A percentile compares a stretch with the other conserved stretches of the same genome.
These are phyloP conservation scores for Tympanoctomys barrerae DNA, from an alignment of 2,797 vertebrate species.

Conservation along the genomic window DNA sequence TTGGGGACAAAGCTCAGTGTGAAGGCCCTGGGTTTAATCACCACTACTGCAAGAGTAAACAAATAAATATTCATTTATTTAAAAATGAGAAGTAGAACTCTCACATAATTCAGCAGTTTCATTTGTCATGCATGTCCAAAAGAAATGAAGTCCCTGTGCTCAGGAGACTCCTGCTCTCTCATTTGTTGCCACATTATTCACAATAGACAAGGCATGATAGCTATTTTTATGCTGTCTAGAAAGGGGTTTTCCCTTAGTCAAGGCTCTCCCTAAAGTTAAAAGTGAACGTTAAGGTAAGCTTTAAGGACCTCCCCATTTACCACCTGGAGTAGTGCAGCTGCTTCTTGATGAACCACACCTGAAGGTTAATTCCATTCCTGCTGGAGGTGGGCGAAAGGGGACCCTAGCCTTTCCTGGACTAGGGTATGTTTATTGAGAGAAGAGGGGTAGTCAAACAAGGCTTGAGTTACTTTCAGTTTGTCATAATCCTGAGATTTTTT, in stretches of 20 bases:
- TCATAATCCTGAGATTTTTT: neutral
- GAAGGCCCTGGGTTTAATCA: neutral
- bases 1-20: too few relatives aligned
- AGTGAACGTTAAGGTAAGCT: neutral
- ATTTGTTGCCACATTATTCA: neutral
- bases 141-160: neutral
- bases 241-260: slow-evolving; percentile 9
- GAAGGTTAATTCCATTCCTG: neutral
- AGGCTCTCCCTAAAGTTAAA: neutral
- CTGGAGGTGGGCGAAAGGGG: neutral
- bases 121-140: neutral
- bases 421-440: neutral
- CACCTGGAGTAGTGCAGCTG: neutral
- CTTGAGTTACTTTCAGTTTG: neutral
- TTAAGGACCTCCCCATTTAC: neutral
- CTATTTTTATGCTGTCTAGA: neutral
- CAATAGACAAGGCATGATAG: neutral
- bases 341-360: neutral
- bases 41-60: neutral
- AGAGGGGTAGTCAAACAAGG: neutral
- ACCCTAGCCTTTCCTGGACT: neutral
- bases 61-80: neutral
- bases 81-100: neutral
- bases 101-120: neutral
- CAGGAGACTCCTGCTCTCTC: neutral